Base-by-base conservation (phyloP, 1,140 invertebrate genomes). In the Pinna nobilis region DNA sequence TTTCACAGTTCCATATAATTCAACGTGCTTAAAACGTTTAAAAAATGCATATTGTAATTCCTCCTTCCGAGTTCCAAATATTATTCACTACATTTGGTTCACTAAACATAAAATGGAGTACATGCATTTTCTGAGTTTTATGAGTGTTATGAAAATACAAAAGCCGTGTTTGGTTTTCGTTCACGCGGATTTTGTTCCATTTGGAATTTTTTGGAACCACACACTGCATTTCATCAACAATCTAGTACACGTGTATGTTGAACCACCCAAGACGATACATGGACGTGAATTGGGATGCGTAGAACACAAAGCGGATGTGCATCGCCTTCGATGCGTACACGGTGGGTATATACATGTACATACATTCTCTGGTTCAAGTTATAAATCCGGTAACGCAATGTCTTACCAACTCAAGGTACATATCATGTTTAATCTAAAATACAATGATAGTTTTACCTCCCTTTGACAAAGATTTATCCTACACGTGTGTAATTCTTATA, bases 111-210 rank as follows among this genome's bases (percentile, higher is more conserved):
- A 55, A n/a, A 15, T 71, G 1, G 60, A 57, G 1, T 71, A 37
- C 13, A 51, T 63, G 35, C 47, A 53, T 13, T 64, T 64, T 37
- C 11, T 71, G 0, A 71, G 69, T 44, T 71, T 71, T 44, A 64
- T 70, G 59, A 70, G 57, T 51, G 25, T 47, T 7, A 33, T 69
- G 11, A 64, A 65, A n/a, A 70, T 60, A 30, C 20, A 70, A 23
- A 57, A 69, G 18, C 78, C 79, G 2, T 81, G 79, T 59, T 59
- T 78, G 35, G 49, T 81, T 23, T 20, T 78, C 18, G 51, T 81
- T 51, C 79, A 81, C 47, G 74, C 68, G 0, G 51, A 71, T 18
- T 13, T 20, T 11, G 20, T 80, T 9, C 78, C 75, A 3, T 35
- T n/a, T 15, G 78, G 78, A 15, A 63, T 51, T 30, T 80, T 75